phyloP scores from a whole-genome alignment of 2,888 invertebrate genomes.

The Mayetiola destructor region DNA sequence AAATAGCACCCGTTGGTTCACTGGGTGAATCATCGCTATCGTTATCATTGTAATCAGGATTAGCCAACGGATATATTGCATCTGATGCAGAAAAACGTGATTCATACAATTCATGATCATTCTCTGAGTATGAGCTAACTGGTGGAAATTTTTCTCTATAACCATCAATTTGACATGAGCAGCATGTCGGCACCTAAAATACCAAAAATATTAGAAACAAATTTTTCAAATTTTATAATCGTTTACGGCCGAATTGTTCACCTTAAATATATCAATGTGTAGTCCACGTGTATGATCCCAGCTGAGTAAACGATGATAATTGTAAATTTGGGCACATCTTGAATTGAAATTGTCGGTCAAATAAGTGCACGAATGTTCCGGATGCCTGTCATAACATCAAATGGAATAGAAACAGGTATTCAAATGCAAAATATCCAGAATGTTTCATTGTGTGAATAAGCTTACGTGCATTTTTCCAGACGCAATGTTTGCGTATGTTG shows the following conservation, averaged over 20 bases:
- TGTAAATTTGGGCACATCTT: slow-evolving; percentile 68
- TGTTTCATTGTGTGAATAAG: background rate
- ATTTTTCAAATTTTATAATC: background rate
- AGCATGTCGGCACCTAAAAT: slow-evolving; percentile 56
- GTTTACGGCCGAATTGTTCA: no score
- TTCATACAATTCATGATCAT: slow-evolving; percentile 34
- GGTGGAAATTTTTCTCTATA: slow-evolving; percentile 56
- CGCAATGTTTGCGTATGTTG: slow-evolving; percentile 71
- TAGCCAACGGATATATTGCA: slow-evolving; percentile 17
- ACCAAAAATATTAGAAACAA: background rate
- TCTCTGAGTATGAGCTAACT: slow-evolving; percentile 17
- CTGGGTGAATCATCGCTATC: slow-evolving; percentile 17
- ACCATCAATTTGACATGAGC: slow-evolving; percentile 67
- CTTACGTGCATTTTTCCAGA: slow-evolving; percentile 61
- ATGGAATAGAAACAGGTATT: slow-evolving; percentile 23
- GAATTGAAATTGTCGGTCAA: slow-evolving; percentile 65
- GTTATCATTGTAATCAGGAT: slow-evolving; percentile 22
- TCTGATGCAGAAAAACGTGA: slow-evolving; percentile 19
- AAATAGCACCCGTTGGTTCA: background rate
- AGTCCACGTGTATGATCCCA: slow-evolving; percentile 68
- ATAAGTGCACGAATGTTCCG: slow-evolving; percentile 61
- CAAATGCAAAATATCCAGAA: no score
- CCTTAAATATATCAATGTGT: slow-evolving; percentile 74
- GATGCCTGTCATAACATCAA: slow-evolving; percentile 42
- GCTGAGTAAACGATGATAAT: slow-evolving; percentile 64